phyloP scores from a whole-genome alignment of 1,140 invertebrate species.

The Megalopta genalis region DNA sequence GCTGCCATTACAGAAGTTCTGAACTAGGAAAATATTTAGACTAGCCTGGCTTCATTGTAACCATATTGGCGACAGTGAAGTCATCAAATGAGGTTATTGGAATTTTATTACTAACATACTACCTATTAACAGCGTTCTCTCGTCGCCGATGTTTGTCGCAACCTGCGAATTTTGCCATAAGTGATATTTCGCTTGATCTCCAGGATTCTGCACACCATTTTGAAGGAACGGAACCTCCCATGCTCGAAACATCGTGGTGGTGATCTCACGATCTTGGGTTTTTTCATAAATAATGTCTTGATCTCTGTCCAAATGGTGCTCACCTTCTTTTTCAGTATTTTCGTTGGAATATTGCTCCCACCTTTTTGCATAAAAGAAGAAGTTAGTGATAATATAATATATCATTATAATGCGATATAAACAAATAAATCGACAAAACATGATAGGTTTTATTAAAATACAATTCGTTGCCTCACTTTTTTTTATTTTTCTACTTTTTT shows the following conservation, averaged over 20 bases:
- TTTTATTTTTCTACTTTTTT: too few relatives aligned
- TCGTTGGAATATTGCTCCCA: constrained; percentile 54
- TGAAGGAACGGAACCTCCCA: constrained; percentile 59
- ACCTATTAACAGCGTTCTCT: constrained; percentile 7
- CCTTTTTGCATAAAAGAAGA: constrained; percentile 14
- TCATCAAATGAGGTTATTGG: constrained; percentile 53
- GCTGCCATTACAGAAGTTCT: constrained; percentile 26
- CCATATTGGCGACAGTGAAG: constrained; percentile 68
- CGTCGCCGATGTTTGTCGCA: constrained; percentile 13
- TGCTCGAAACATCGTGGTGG: constrained; percentile 49
- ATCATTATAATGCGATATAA: background rate
- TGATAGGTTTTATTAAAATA: too few relatives aligned
- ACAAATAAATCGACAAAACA: background rate
- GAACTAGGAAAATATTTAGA: constrained; percentile 68
- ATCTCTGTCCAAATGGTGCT: background rate
- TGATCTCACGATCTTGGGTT: constrained; percentile 34
- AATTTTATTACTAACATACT: constrained; percentile 54
- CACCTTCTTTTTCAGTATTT: constrained; percentile 9
- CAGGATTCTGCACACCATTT: background rate
- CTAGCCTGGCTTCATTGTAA: constrained; percentile 59
- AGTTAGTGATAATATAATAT: background rate
- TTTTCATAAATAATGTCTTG: constrained; percentile 31
- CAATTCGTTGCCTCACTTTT: too few relatives aligned
- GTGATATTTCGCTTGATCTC: constrained; percentile 46
- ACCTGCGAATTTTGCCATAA: constrained; percentile 37